These are phyloP conservation scores for Aphelocoma californica DNA, from an alignment of 2,797 vertebrate species.

Conservation along the genomic window DNA sequence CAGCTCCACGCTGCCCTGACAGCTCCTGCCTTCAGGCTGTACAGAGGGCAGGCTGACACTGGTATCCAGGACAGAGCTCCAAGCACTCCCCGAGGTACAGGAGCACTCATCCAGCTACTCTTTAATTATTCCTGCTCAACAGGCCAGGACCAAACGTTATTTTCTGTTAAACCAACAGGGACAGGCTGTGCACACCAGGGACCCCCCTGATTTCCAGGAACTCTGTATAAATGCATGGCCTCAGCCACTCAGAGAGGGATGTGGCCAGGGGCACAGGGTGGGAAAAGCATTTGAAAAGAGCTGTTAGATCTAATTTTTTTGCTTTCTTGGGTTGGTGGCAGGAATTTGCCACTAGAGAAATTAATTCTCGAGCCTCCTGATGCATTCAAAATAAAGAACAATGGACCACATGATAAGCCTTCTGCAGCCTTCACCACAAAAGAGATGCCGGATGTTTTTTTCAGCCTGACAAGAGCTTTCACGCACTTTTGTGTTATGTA, in stretches of 20 bases:
- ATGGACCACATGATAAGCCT: constrained; percentile 52
- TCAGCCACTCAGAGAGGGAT: not conserved
- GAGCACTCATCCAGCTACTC: constrained; percentile 16
- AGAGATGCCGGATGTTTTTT: constrained; percentile 18
- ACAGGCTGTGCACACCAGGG: not conserved
- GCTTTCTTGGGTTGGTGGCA: not conserved
- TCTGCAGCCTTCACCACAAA: constrained; percentile 52
- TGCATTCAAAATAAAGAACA: constrained; percentile 60
- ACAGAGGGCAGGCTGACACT: not conserved
- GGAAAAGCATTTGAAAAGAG: not conserved
- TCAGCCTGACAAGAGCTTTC: constrained; percentile 48
- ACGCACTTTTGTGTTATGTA: constrained; percentile 18
- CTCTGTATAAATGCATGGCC: not conserved
- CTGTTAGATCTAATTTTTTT: not conserved
- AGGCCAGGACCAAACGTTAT: constrained; percentile 43
- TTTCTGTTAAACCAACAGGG: constrained; percentile 27
- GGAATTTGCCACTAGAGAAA: constrained; percentile 38
- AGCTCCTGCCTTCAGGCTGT: not conserved
- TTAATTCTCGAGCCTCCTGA: constrained; percentile 41
- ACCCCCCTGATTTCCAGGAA: not conserved
- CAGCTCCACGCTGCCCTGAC: not conserved
- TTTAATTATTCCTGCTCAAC: constrained; percentile 50
- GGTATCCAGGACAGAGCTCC: not conserved
- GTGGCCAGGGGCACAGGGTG: not conserved
- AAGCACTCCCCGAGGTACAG: not conserved